These are phyloP conservation scores for Choloepus didactylus DNA, from an alignment of 2,797 vertebrate species.

Conservation along the genomic window DNA sequence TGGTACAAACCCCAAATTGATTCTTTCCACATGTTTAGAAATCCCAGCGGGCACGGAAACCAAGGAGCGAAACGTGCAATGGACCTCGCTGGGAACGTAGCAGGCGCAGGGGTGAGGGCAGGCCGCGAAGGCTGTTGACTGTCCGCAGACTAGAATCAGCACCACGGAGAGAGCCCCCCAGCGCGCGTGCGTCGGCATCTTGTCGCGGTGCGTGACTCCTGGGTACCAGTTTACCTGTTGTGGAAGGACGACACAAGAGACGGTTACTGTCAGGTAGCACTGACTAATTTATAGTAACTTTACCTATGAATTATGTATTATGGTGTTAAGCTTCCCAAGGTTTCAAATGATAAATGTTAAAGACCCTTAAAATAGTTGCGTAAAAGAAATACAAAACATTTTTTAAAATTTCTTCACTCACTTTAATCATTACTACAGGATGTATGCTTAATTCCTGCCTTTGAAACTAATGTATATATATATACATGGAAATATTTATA, in stretches of 20 bases:
- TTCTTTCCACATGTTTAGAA: constrained; percentile 91
- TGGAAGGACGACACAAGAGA: background rate
- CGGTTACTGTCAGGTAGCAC: background rate
- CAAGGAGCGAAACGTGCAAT: constrained; percentile 97
- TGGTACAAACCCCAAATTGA: constrained; percentile 94
- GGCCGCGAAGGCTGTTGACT: constrained; percentile 43
- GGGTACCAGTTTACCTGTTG: constrained; percentile 70
- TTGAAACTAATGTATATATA: fast-evolving
- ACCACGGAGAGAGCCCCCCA: constrained; percentile 85
- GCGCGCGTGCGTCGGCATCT: constrained; percentile 80
- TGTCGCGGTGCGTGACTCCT: background rate
- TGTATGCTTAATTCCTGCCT: fast-evolving
- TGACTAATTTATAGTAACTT: fast-evolving
- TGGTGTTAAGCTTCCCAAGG: fast-evolving
- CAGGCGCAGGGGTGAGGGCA: constrained; percentile 95
- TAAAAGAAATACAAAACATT: background rate
- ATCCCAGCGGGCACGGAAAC: constrained; percentile 90
- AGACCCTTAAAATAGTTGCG: fast-evolving
- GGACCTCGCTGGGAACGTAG: constrained; percentile 93
- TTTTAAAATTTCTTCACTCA: fast-evolving
- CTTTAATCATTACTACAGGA: fast-evolving
- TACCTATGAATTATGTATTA: fast-evolving
- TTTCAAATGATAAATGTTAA: fast-evolving
- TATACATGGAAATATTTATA: too few relatives aligned
- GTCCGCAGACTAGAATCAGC: constrained; percentile 86